phyloP scores from a whole-genome alignment of 92 coral and sea anemone genomes.

The Nematostella vectensis region DNA sequence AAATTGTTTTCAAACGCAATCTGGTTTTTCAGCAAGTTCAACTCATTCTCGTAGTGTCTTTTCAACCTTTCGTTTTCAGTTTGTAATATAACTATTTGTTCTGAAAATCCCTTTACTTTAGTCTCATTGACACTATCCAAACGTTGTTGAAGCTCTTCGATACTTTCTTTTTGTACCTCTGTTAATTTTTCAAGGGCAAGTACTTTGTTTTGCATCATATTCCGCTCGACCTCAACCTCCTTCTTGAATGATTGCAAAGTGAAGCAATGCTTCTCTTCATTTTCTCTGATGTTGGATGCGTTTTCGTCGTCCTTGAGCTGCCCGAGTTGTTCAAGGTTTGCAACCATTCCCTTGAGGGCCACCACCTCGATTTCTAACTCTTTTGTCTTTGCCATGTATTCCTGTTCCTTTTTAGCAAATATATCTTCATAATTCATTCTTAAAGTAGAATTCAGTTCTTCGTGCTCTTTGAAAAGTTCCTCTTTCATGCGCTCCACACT shows the following conservation, averaged over 20 bases:
- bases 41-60: slow-evolving; percentile 58
- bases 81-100: slow-evolving; percentile 16
- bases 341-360: slow-evolving; percentile 83
- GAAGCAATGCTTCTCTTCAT: slow-evolving; percentile 45
- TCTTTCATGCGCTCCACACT: slow-evolving; percentile 59
- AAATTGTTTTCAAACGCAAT: slow-evolving; percentile 58
- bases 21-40: slow-evolving; percentile 57
- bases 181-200: slow-evolving; percentile 12
- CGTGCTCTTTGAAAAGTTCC: slow-evolving; percentile 63
- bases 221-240: slow-evolving; percentile 35
- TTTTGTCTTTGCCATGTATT: slow-evolving; percentile 49
- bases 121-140: slow-evolving; percentile 7
- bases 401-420: slow-evolving; percentile 67
- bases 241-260: slow-evolving; percentile 31
- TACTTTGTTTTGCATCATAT: slow-evolving; percentile 15
- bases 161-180: slow-evolving; percentile 13
- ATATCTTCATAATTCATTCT: slow-evolving; percentile 65
- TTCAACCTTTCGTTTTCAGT: slow-evolving; percentile 31
- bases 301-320: slow-evolving; percentile 79
- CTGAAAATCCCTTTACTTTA: slow-evolving; percentile 28
- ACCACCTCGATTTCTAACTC: slow-evolving; percentile 69
- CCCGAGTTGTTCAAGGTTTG: slow-evolving; percentile 67
- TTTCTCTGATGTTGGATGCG: slow-evolving; percentile 55
- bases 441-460: slow-evolving; percentile 43
- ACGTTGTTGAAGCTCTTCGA: slow-evolving; percentile 24